Evolutionary conservation across 2,888 invertebrate species (phyloP).

Genomic region (Apamea sordens): DNA sequence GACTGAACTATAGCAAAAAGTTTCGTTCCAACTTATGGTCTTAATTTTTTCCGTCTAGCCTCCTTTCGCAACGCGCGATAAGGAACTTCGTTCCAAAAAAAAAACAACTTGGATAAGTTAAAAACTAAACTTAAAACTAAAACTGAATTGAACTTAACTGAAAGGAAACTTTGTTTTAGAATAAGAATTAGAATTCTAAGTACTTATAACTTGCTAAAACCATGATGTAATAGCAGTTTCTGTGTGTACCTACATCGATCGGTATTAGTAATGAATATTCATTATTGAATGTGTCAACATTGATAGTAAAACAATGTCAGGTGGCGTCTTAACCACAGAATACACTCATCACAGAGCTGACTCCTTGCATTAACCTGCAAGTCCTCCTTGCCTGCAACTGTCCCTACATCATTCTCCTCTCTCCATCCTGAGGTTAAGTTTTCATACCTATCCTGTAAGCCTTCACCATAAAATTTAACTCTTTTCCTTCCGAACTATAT

Average conservation of each 20-base stretch:
- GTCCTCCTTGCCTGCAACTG: too few relatives aligned
- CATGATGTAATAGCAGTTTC: conserved; percentile 28
- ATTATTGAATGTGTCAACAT: conserved; percentile 46
- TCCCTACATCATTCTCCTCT: background rate
- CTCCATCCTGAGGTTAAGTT: background rate
- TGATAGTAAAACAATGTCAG: conserved; percentile 12
- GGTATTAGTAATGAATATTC: conserved; percentile 15
- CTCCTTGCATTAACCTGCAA: background rate
- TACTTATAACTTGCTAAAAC: background rate
- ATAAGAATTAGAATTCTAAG: background rate
- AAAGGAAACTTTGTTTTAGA: background rate
- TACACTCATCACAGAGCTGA: conserved; percentile 17
- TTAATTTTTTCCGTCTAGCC: too few relatives aligned
- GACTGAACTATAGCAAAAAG: too few relatives aligned
- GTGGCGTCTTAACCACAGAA: conserved; percentile 9
- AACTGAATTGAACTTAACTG: too few relatives aligned
- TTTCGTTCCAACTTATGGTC: too few relatives aligned
- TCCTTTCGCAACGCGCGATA: too few relatives aligned
- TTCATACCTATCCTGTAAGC: too few relatives aligned
- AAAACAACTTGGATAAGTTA: too few relatives aligned
- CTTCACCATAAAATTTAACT: background rate
- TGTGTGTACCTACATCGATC: conserved; percentile 1
- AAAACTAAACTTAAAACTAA: too few relatives aligned
- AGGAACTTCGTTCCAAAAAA: too few relatives aligned
- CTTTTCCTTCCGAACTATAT: background rate